phyloP scores from a whole-genome alignment of 2,888 invertebrate genomes.

The Saturnia pavonia region DNA sequence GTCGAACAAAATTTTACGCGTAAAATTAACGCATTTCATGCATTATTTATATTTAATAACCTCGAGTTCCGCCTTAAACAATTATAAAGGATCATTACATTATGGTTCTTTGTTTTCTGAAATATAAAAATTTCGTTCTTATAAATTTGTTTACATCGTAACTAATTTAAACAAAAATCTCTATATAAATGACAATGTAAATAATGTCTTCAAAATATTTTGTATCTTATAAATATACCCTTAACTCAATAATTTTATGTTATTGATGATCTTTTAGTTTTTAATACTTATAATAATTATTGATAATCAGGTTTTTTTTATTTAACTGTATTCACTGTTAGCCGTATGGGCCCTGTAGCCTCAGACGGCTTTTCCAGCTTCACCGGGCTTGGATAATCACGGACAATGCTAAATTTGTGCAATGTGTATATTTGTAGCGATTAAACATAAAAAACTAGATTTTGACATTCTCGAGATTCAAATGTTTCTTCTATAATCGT shows the following conservation, averaged over 20 bases:
- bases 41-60: background rate
- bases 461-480: background rate
- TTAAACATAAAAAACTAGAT: background rate
- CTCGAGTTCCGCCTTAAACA: background rate
- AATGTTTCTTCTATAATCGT: background rate
- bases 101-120: background rate
- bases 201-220: no score
- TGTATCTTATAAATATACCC: no score
- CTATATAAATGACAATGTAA: background rate
- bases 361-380: no score
- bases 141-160: background rate
- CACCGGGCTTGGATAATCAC: background rate
- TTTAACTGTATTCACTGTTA: no score
- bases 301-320: no score
- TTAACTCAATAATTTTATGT: no score
- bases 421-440: background rate
- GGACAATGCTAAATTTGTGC: no score
- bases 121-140: background rate
- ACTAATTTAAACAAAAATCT: background rate
- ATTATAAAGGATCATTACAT: background rate
- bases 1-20: background rate
- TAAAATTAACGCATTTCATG: background rate
- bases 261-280: no score
- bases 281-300: no score
- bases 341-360: no score